Percentiles rank a stretch among this genome's conserved stretches.
Evolutionary conservation across 2,797 vertebrate species (phyloP).

Genomic region (Dendrocincla fuliginosa): DNA sequence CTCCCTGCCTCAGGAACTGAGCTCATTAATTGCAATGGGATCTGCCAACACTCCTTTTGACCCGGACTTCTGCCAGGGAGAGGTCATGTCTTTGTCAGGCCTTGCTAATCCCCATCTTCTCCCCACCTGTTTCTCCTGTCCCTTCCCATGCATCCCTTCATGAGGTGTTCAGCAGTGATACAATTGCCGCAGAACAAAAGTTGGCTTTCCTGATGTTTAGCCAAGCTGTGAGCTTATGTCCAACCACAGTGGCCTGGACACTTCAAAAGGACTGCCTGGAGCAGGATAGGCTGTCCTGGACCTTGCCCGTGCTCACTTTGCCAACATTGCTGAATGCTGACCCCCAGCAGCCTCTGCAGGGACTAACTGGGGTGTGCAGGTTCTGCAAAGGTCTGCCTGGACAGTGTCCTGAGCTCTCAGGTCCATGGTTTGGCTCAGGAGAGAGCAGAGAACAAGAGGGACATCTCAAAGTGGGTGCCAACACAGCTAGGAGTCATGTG

Average conservation of each 20-base stretch:
- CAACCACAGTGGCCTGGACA: neutral
- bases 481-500: neutral
- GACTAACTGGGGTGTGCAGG: fast-evolving
- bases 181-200: neutral
- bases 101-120: neutral
- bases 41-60: neutral
- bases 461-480: neutral
- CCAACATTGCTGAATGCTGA: neutral
- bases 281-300: neutral
- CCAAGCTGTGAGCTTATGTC: neutral
- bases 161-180: neutral
- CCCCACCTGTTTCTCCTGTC: neutral
- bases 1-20: neutral
- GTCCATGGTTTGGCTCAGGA: neutral
- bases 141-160: neutral
- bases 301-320: neutral
- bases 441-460: neutral
- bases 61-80: neutral
- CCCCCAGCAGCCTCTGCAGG: neutral
- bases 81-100: neutral
- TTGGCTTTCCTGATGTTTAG: fast-evolving
- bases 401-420: neutral
- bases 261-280: neutral
- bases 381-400: fast-evolving
- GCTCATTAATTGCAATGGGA: neutral